phyloP scores from a whole-genome alignment of 2,113 vertebrate genomes.

The Opisthocomus hoazin region DNA sequence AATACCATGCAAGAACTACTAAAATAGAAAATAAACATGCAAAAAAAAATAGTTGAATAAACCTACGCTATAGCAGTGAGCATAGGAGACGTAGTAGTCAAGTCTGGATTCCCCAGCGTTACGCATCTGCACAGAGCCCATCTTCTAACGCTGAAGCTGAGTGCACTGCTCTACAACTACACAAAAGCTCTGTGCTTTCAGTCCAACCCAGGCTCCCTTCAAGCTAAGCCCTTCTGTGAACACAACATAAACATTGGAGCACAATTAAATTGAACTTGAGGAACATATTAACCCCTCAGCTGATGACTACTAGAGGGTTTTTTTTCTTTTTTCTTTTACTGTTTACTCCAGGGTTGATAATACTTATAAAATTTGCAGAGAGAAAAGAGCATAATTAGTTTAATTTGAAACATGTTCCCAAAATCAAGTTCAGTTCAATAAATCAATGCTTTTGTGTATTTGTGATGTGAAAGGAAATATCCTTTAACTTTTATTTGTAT shows the following conservation, averaged over 20 bases:
- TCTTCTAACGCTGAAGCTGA: background rate
- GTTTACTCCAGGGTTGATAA: background rate
- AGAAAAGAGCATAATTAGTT: background rate
- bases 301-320: background rate
- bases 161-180: background rate
- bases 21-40: background rate
- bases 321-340: background rate
- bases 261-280: slow-evolving; percentile 1
- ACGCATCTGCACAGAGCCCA: background rate
- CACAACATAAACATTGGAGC: background rate
- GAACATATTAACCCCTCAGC: slow-evolving; percentile 34
- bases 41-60: background rate
- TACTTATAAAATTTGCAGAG: background rate
- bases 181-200: background rate
- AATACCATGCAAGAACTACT: background rate
- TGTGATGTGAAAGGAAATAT: background rate
- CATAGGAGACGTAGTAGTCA: slow-evolving; percentile 39
- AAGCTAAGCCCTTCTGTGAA: background rate
- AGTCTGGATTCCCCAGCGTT: background rate
- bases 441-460: background rate
- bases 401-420: background rate
- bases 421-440: background rate
- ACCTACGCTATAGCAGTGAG: slow-evolving; percentile 68
- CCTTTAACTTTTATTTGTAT: background rate
- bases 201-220: slow-evolving; percentile 1